These are phyloP conservation scores for Drepanosiphum platanoidis DNA, from an alignment of 2,888 invertebrate species.

Conservation along the genomic window DNA sequence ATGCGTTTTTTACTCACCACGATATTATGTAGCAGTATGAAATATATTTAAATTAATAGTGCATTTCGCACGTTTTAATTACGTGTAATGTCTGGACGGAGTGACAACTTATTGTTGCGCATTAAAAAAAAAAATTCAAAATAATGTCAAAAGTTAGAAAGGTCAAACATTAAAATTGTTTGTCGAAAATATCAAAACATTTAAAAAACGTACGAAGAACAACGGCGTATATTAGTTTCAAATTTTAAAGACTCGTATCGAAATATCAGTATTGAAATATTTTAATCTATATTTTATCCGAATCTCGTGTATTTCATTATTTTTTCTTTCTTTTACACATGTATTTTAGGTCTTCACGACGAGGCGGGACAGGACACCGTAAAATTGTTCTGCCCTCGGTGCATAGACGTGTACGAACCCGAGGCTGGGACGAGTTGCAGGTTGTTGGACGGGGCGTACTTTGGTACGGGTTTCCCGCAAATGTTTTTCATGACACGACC, in stretches of 20 bases:
- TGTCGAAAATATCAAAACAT: no score
- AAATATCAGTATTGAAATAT: no score
- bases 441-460: conserved; percentile 15
- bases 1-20: neutral
- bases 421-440: no score
- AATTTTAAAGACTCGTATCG: no score
- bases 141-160: no score
- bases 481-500: conserved; percentile 21
- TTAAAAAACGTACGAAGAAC: neutral
- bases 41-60: neutral
- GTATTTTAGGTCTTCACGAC: conserved; percentile 1
- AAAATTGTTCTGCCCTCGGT: conserved; percentile 27
- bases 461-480: conserved; percentile 32
- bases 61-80: neutral
- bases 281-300: no score
- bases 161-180: no score
- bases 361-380: neutral
- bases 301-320: no score
- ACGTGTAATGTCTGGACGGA: neutral
- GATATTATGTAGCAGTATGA: neutral
- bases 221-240: neutral
- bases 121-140: no score
- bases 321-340: no score
- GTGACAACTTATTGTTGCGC: no score
- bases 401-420: conserved; percentile 18